Conservation (phyloP, 2,888 invertebrate genomes). For the Tolmerus cingulatus region DNA sequence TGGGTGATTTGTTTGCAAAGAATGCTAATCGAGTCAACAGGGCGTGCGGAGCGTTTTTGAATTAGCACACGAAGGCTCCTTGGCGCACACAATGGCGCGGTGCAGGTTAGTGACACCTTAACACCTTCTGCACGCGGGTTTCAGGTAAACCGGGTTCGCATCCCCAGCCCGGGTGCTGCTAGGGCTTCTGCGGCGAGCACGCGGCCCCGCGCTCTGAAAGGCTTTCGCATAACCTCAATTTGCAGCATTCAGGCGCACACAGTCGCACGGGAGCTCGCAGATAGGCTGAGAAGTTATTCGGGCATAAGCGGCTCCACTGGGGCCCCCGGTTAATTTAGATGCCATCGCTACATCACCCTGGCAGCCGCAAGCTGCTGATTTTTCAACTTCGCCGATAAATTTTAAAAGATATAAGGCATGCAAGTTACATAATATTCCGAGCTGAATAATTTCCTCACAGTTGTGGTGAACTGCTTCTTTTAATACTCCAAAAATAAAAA, state of each 20-base stretch:
- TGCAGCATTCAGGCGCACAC: not conserved
- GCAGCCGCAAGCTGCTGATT: not conserved
- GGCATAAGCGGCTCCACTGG: not conserved
- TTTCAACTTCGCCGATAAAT: not conserved
- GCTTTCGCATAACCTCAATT: slow-evolving; percentile 4
- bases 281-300: not conserved
- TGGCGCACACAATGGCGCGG: not conserved
- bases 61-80: slow-evolving; percentile 8
- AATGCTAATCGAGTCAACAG: slow-evolving; percentile 19
- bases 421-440: not conserved
- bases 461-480: too few relatives aligned
- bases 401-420: not conserved
- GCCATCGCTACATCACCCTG: not conserved
- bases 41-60: not conserved
- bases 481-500: too few relatives aligned
- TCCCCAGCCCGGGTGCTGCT: not conserved
- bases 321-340: not conserved
- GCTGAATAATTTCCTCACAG: too few relatives aligned
- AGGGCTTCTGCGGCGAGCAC: not conserved
- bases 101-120: slow-evolving; percentile 13
- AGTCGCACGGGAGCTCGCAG: not conserved
- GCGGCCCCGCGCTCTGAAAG: not conserved
- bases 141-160: not conserved
- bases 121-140: slow-evolving; percentile 3
- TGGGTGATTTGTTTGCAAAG: not conserved